phyloP scores from a whole-genome alignment of 2,797 vertebrate genomes.

The Myiothlypis coronata region DNA sequence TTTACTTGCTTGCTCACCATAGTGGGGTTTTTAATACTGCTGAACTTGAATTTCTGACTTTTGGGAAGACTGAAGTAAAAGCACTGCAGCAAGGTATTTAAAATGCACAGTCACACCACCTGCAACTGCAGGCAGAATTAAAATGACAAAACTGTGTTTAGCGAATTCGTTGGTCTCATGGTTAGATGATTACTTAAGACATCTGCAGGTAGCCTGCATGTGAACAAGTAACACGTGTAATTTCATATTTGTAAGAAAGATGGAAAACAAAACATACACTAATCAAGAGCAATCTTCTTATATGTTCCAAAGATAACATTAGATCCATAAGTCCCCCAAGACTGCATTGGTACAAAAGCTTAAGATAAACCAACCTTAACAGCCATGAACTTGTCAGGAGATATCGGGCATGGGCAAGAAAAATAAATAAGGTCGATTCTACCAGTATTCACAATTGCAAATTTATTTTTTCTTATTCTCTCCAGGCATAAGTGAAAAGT shows the following conservation, averaged over 20 bases:
- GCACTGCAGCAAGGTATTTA: background rate
- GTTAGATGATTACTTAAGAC: background rate
- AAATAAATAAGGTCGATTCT: background rate
- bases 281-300: background rate
- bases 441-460: background rate
- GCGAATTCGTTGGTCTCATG: background rate
- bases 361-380: background rate
- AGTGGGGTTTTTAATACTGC: background rate
- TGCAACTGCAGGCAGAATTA: background rate
- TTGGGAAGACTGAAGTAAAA: background rate
- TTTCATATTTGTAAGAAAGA: background rate
- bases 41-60: background rate
- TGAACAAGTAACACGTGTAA: background rate
- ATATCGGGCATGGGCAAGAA: fast-evolving
- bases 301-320: background rate
- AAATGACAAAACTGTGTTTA: background rate
- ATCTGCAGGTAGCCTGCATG: background rate
- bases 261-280: background rate
- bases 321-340: background rate
- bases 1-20: background rate
- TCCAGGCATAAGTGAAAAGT: background rate
- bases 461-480: background rate
- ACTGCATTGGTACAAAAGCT: background rate
- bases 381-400: fast-evolving
- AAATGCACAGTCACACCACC: constrained; percentile 25